Evolutionary conservation across 1,140 invertebrate species (phyloP).

Genomic region (Trigoniulus corallinus): DNA sequence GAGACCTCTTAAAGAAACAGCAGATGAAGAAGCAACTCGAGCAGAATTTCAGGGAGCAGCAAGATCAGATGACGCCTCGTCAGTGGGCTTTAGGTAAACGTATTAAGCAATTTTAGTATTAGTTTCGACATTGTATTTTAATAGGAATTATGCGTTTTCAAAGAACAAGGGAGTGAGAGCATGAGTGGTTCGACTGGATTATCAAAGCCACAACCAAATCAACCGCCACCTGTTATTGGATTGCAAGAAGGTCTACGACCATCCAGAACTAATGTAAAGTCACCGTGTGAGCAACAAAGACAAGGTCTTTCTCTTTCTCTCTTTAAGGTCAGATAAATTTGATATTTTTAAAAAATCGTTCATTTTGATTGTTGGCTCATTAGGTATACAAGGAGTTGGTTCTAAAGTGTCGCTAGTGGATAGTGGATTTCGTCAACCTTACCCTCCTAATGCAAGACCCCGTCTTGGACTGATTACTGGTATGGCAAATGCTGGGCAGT

Average conservation of each 20-base stretch:
- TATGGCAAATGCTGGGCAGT: neutral
- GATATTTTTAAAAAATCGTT: too few relatives aligned
- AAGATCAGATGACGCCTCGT: conserved; percentile 16
- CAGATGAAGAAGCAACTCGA: conserved; percentile 33
- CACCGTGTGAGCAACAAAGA: too few relatives aligned
- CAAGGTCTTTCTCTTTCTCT: too few relatives aligned
- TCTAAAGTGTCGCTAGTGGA: neutral
- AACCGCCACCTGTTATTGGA: neutral
- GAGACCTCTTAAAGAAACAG: conserved; percentile 63
- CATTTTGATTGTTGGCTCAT: too few relatives aligned
- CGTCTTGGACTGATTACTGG: neutral
- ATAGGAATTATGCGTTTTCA: too few relatives aligned
- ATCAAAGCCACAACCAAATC: conserved; percentile 1
- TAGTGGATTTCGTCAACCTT: conserved; percentile 10
- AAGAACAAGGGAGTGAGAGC: neutral
- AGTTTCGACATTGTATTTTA: too few relatives aligned
- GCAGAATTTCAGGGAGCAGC: conserved; percentile 14
- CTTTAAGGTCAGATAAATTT: too few relatives aligned
- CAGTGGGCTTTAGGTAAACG: conserved; percentile 15
- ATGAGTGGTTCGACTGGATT: conserved; percentile 1
- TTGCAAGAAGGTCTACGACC: neutral
- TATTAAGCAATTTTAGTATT: too few relatives aligned
- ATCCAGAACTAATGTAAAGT: neutral
- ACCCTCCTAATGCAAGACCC: conserved; percentile 9
- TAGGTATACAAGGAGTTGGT: too few relatives aligned